Percentiles rank a stretch among this genome's conserved stretches.
Evolutionary conservation across 2,113 vertebrate species (phyloP).

Genomic region (Mionectes macconnelli): DNA sequence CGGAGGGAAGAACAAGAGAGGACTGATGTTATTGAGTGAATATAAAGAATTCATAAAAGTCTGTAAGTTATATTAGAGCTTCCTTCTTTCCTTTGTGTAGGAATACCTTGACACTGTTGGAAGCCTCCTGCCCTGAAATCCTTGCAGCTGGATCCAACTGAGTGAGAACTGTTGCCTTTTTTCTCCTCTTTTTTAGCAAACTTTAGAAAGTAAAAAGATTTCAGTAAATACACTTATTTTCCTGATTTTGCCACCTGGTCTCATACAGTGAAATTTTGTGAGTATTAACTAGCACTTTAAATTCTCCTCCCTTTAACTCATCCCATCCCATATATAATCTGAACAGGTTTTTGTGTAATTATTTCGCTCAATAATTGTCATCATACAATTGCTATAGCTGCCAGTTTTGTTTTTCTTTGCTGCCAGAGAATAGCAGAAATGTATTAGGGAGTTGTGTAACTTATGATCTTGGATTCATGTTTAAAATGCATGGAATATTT

Average conservation of each 20-base stretch:
- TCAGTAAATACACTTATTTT: background rate
- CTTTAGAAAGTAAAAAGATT: background rate
- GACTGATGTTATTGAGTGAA: background rate
- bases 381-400: conserved; percentile 41
- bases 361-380: conserved; percentile 52
- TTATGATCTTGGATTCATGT: conserved; percentile 33
- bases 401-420: conserved; percentile 51
- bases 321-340: background rate
- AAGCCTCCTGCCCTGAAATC: background rate
- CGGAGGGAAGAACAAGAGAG: background rate
- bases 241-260: background rate
- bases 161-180: background rate
- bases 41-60: background rate
- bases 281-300: background rate
- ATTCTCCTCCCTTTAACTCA: background rate
- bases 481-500: conserved; percentile 71
- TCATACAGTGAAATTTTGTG: background rate
- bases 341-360: conserved; percentile 43
- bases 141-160: background rate
- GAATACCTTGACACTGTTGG: background rate
- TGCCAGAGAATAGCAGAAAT: conserved; percentile 22
- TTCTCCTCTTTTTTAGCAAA: background rate
- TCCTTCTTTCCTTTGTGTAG: background rate
- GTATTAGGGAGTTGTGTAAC: conserved; percentile 14
- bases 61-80: background rate